Percentiles rank a stretch among this genome's conserved stretches.
These are phyloP conservation scores for Volucella zonaria DNA, from an alignment of 2,888 invertebrate genomes.

Conservation along the genomic window DNA sequence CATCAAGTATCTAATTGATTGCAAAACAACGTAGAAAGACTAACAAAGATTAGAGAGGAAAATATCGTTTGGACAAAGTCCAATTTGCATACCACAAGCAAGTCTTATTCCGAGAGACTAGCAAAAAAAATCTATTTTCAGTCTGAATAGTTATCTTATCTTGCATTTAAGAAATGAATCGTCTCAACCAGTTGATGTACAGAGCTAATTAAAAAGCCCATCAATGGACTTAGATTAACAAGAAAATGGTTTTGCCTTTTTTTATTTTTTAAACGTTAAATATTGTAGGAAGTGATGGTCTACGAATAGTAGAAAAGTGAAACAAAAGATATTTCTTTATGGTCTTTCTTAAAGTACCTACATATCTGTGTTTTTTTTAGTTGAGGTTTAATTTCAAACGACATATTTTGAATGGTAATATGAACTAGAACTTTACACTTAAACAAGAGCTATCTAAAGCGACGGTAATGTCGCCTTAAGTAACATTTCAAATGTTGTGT, in stretches of 20 bases:
- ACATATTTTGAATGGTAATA: no score
- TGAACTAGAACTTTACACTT: no score
- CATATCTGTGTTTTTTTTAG: no score
- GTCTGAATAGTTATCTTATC: conserved; percentile 21
- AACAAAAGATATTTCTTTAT: no score
- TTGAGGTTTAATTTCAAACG: no score
- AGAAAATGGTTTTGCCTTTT: background rate
- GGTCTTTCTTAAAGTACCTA: no score
- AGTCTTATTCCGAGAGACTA: background rate
- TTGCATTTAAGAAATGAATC: conserved; percentile 6
- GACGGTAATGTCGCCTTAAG: no score
- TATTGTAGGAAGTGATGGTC: no score
- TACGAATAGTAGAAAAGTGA: no score
- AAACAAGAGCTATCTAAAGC: no score
- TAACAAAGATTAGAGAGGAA: background rate
- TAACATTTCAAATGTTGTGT: no score
- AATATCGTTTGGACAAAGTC: conserved; percentile 11
- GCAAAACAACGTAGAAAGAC: background rate
- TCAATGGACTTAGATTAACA: conserved; percentile 21
- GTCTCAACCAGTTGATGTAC: background rate
- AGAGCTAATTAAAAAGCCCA: conserved; percentile 11
- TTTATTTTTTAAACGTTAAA: background rate
- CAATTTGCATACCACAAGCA: background rate
- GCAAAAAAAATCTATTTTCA: background rate
- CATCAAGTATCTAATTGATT: conserved; percentile 19